Evolutionary conservation across 1,140 invertebrate genomes (phyloP).

Genomic region (Drosophila mojavensis): DNA sequence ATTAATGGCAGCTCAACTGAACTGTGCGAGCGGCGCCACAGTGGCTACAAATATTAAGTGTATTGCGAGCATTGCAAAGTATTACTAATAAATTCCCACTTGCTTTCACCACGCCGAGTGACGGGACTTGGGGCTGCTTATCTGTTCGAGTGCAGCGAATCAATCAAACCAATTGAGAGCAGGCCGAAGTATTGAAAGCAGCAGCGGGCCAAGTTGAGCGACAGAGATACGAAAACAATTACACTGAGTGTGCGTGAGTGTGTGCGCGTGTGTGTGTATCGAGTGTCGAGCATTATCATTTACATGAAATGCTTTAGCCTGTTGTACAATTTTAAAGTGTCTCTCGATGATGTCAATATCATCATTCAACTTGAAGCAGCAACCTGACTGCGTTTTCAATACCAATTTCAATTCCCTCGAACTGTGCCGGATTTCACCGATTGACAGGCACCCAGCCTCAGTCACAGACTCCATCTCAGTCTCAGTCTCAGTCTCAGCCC

Average conservation of each 20-base stretch:
- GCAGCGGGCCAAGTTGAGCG: slow-evolving; percentile 25
- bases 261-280: slow-evolving; percentile 33
- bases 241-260: slow-evolving; percentile 27
- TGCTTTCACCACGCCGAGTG: slow-evolving; percentile 43
- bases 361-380: slow-evolving; percentile 57
- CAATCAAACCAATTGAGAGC: slow-evolving; percentile 63
- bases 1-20: background rate
- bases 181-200: slow-evolving; percentile 38
- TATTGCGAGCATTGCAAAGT: slow-evolving; percentile 17
- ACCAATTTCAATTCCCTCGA: slow-evolving; percentile 60
- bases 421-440: slow-evolving; percentile 72
- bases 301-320: slow-evolving; percentile 49
- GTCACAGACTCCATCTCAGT: slow-evolving; percentile 25
- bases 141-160: slow-evolving; percentile 63
- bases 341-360: slow-evolving; percentile 79
- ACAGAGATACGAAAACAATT: slow-evolving; percentile 53
- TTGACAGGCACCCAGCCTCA: slow-evolving; percentile 66
- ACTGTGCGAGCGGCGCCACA: slow-evolving; percentile 3
- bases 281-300: slow-evolving; percentile 63
- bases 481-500: slow-evolving; percentile 7
- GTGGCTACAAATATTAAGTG: background rate
- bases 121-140: slow-evolving; percentile 32
- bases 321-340: slow-evolving; percentile 69
- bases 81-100: slow-evolving; percentile 42
- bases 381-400: slow-evolving; percentile 25